These are phyloP conservation scores for Aulostomus chinensis DNA, from an alignment of 2,797 vertebrate genomes.

Conservation along the genomic window DNA sequence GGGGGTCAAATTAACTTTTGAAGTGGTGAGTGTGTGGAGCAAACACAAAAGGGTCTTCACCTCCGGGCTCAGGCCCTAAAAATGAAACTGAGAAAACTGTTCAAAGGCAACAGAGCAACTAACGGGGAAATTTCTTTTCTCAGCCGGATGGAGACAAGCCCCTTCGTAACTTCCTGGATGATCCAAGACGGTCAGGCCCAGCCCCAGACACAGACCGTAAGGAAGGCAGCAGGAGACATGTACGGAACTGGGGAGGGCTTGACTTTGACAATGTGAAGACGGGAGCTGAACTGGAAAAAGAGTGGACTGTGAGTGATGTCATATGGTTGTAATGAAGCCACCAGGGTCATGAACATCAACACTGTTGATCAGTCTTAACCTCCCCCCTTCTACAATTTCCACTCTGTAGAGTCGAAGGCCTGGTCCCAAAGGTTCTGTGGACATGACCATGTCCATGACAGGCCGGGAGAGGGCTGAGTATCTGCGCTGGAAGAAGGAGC, in stretches of 20 bases:
- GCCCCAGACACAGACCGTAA: slow-evolving; percentile 83
- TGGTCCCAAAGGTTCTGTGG: slow-evolving; percentile 65
- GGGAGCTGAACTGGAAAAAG: slow-evolving; percentile 82
- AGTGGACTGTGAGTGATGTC: slow-evolving; percentile 79
- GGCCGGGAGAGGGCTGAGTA: slow-evolving; percentile 92
- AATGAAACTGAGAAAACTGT: no score
- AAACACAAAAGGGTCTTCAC: no score
- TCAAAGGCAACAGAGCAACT: not conserved
- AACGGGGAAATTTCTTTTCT: not conserved
- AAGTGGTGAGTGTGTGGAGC: no score
- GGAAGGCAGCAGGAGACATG: slow-evolving; percentile 90
- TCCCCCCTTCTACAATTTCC: not conserved
- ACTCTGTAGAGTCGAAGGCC: slow-evolving; percentile 71
- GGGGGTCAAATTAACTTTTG: no score
- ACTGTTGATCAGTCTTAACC: not conserved
- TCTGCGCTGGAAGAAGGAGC: slow-evolving; percentile 92
- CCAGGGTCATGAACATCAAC: no score
- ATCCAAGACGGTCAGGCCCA: slow-evolving; percentile 85
- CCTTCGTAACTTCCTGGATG: slow-evolving; percentile 89
- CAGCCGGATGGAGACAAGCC: slow-evolving; percentile 87
- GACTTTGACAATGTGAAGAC: slow-evolving; percentile 92
- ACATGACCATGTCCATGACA: slow-evolving; percentile 95
- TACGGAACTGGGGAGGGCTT: slow-evolving; percentile 90
- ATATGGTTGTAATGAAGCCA: no score
- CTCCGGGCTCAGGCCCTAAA: no score